Evolutionary conservation across 2,113 vertebrate genomes (phyloP).

Genomic region (Cheilinus undulatus): DNA sequence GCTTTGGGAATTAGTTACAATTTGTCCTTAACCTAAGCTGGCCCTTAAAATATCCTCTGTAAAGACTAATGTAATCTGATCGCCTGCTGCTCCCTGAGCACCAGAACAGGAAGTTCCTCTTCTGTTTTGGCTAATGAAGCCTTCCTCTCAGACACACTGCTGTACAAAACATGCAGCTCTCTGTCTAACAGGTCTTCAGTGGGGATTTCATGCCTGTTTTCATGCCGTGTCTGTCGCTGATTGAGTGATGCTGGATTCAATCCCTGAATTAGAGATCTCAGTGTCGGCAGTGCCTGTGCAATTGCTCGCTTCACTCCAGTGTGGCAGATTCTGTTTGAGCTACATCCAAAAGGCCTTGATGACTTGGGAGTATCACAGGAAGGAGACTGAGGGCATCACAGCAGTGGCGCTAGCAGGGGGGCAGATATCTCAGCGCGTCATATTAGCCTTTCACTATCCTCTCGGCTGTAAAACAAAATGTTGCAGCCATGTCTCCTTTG

Average conservation of each 20-base stretch:
- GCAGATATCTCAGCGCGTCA: slow-evolving; percentile 24
- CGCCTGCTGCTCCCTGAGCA: slow-evolving; percentile 54
- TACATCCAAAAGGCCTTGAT: slow-evolving; percentile 39
- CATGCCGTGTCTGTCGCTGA: slow-evolving; percentile 44
- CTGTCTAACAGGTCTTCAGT: slow-evolving; percentile 40
- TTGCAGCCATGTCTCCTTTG: slow-evolving; percentile 27
- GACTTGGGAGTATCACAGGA: slow-evolving; percentile 29
- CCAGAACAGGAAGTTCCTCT: slow-evolving; percentile 47
- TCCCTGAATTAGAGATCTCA: slow-evolving; percentile 52
- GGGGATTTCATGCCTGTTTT: slow-evolving; percentile 58
- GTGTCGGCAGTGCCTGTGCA: slow-evolving; percentile 29
- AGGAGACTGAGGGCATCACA: slow-evolving; percentile 17
- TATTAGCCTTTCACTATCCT: slow-evolving; percentile 34
- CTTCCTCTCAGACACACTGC: slow-evolving; percentile 33
- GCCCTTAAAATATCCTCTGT: slow-evolving; percentile 62
- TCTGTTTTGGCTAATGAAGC: slow-evolving; percentile 51
- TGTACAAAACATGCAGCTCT: slow-evolving; percentile 30
- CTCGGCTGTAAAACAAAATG: slow-evolving; percentile 43
- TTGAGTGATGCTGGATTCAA: slow-evolving; percentile 59
- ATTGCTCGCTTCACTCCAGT: slow-evolving; percentile 37
- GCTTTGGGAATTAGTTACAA: slow-evolving; percentile 61
- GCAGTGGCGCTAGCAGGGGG: slow-evolving; percentile 7
- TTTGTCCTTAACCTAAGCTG: slow-evolving; percentile 48
- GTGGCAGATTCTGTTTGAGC: slow-evolving; percentile 51
- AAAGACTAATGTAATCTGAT: slow-evolving; percentile 68